Conservation (phyloP, 2,888 invertebrate species). For the Xestia sexstrigata region DNA sequence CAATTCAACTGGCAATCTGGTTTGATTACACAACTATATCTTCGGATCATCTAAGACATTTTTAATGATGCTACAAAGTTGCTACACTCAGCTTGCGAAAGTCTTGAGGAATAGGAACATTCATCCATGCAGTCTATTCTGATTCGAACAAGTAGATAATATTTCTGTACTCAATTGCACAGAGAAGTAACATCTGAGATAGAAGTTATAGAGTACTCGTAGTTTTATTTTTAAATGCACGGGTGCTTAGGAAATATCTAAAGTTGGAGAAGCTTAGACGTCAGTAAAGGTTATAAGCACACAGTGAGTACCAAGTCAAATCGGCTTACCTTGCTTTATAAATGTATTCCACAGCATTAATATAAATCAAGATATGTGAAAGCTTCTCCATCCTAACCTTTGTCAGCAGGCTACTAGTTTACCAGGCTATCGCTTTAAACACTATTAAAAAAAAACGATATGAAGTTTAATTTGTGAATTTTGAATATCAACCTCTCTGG, state of each 20-base stretch:
- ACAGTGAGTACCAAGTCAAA: slow-evolving; percentile 15
- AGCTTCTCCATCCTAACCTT: slow-evolving; percentile 27
- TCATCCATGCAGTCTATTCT: background rate
- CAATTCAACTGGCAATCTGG: slow-evolving; percentile 71
- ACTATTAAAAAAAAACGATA: background rate
- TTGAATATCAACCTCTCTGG: background rate
- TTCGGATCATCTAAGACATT: slow-evolving; percentile 51
- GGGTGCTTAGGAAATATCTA: slow-evolving; percentile 6
- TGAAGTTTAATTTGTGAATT: background rate
- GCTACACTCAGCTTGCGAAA: slow-evolving; percentile 59
- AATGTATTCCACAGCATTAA: slow-evolving; percentile 28
- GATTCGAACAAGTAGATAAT: slow-evolving; percentile 7
- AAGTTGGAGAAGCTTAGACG: slow-evolving; percentile 23
- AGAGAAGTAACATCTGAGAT: background rate
- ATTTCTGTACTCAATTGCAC: background rate
- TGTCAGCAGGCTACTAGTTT: slow-evolving; percentile 6
- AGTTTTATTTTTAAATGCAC: background rate
- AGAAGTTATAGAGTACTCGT: background rate
- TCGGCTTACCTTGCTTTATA: slow-evolving; percentile 31
- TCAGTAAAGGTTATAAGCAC: slow-evolving; percentile 25
- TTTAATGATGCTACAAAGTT: slow-evolving; percentile 53
- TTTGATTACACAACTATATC: slow-evolving; percentile 74
- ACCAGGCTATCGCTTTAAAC: background rate
- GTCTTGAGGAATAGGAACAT: slow-evolving; percentile 26
- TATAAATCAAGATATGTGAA: slow-evolving; percentile 44